Conservation (phyloP, 2,113 vertebrate genomes). For the Hemiprocne comata region DNA sequence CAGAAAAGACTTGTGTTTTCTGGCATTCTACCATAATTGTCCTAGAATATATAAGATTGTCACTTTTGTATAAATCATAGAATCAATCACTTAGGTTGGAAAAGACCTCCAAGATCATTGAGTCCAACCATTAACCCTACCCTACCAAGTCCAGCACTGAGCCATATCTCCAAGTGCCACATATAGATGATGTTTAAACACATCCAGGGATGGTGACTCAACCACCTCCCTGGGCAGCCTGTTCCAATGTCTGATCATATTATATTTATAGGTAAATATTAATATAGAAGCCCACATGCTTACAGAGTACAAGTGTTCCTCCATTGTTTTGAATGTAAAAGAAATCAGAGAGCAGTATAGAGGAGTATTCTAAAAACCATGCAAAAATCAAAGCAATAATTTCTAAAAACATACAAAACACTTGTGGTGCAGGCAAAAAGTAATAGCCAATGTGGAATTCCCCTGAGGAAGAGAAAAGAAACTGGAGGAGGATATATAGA, state of each 20-base stretch:
- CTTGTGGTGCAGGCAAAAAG: neutral
- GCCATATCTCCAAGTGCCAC: no score
- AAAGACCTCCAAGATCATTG: no score
- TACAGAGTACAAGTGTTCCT: neutral
- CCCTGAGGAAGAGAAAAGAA: neutral
- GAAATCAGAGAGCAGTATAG: neutral
- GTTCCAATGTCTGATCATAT: neutral
- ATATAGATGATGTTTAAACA: no score
- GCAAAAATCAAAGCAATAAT: neutral
- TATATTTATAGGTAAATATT: neutral
- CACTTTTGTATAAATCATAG: neutral
- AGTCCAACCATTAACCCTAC: no score
- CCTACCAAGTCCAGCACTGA: no score
- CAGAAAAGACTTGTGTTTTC: neutral
- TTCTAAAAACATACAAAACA: neutral
- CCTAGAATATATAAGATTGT: neutral
- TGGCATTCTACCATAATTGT: neutral
- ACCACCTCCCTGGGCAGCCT: no score
- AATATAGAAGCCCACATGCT: accelerated
- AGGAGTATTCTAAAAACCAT: neutral
- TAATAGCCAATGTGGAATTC: neutral
- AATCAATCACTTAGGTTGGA: no score
- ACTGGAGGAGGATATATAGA: neutral
- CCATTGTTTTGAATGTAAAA: neutral
- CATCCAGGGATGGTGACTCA: no score